Conservation (phyloP, 2,888 invertebrate genomes). For the Plutella xylostella region DNA sequence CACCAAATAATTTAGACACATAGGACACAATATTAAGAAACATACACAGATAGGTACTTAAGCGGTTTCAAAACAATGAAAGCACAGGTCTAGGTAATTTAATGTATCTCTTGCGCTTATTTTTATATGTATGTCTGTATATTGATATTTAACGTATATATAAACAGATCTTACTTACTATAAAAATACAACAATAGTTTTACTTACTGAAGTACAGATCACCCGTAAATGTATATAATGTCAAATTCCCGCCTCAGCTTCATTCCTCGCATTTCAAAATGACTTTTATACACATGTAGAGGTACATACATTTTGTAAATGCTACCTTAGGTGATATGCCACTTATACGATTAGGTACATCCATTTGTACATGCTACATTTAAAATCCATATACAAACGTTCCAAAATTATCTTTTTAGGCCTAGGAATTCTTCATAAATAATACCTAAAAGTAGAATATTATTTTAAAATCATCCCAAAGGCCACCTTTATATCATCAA, state of each 20-base stretch:
- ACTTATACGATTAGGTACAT: slow-evolving; percentile 33
- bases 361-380: slow-evolving; percentile 38
- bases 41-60: too few species aligned
- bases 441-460: too few species aligned
- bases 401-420: too few species aligned
- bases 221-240: not conserved
- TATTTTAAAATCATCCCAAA: too few species aligned
- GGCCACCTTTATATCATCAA: too few species aligned
- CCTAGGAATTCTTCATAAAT: too few species aligned
- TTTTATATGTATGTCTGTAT: not conserved
- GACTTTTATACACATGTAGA: not conserved
- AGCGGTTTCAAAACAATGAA: too few species aligned
- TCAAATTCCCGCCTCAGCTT: not conserved
- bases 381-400: slow-evolving; percentile 24
- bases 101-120: not conserved
- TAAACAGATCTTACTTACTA: slow-evolving; percentile 54
- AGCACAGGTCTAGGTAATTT: not conserved
- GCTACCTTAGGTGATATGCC: slow-evolving; percentile 59
- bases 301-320: slow-evolving; percentile 23
- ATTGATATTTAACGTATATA: slow-evolving; percentile 29
- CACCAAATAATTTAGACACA: not conserved
- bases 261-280: not conserved
- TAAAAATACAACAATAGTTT: slow-evolving; percentile 58
- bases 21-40: not conserved
- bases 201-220: not conserved